phyloP scores from a whole-genome alignment of 2,888 invertebrate species.

The Nephrocerus scutellatus region DNA sequence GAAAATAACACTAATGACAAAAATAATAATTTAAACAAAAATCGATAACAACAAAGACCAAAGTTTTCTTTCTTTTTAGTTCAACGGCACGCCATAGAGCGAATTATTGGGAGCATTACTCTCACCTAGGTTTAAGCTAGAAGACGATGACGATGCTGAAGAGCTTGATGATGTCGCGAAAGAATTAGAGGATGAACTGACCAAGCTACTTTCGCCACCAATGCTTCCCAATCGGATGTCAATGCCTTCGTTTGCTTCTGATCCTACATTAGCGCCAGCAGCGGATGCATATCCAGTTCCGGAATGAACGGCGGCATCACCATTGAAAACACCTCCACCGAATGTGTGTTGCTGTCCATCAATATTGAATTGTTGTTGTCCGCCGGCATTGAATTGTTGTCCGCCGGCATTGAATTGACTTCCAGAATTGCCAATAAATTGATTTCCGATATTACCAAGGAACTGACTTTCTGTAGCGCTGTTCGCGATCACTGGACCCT shows the following conservation, averaged over 20 bases:
- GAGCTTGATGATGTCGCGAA: conserved; percentile 10
- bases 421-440: background rate
- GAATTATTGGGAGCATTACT: conserved; percentile 19
- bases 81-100: conserved; percentile 27
- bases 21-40: conserved; percentile 6
- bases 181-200: conserved; percentile 10
- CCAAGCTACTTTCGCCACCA: conserved; percentile 19
- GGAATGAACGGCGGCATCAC: too few relatives aligned
- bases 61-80: conserved; percentile 13
- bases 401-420: too few relatives aligned
- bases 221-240: conserved; percentile 22
- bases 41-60: too few relatives aligned
- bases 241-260: conserved; percentile 18
- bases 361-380: conserved; percentile 9
- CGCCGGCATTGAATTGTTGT: too few relatives aligned
- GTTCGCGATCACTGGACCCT: conserved; percentile 2
- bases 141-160: conserved; percentile 5
- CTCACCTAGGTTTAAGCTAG: conserved; percentile 9
- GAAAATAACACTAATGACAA: background rate
- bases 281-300: too few relatives aligned
- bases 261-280: conserved; percentile 9
- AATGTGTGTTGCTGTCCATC: conserved; percentile 5
- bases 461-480: conserved; percentile 1
- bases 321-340: background rate
- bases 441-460: background rate